Conservation (phyloP, 2,888 invertebrate species). For the Parapristionchus giblindavisi region DNA sequence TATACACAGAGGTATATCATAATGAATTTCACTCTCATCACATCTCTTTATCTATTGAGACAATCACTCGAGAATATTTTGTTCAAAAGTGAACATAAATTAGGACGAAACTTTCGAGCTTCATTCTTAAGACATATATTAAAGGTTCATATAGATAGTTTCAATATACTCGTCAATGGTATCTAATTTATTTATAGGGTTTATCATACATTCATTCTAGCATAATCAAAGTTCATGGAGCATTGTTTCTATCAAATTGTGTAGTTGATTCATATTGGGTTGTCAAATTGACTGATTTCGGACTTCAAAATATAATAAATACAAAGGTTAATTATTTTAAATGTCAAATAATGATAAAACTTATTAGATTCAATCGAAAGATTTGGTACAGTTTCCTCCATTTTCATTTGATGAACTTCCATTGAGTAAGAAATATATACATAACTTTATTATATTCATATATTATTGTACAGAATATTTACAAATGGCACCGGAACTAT, state of each 20-base stretch:
- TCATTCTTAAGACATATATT: conserved; percentile 55
- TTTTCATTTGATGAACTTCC: conserved; percentile 14
- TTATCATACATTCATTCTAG: conserved; percentile 51
- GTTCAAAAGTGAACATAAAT: conserved; percentile 49
- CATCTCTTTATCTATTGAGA: neutral
- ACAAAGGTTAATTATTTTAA: conserved; percentile 33
- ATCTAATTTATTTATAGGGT: conserved; percentile 43
- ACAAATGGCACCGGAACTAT: conserved; percentile 50
- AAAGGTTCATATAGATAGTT: conserved; percentile 40
- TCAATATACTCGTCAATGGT: neutral
- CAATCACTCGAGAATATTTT: conserved; percentile 48
- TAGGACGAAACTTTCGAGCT: conserved; percentile 56
- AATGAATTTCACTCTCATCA: neutral
- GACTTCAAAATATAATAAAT: conserved; percentile 44
- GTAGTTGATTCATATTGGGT: conserved; percentile 59
- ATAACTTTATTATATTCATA: neutral
- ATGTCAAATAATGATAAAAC: neutral
- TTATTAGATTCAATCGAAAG: conserved; percentile 17
- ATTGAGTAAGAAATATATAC: neutral
- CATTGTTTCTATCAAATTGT: conserved; percentile 54
- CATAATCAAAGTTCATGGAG: conserved; percentile 50
- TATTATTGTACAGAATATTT: conserved; percentile 47
- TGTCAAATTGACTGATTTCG: conserved; percentile 57
- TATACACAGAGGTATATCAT: neutral
- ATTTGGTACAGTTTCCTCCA: neutral